Conservation (phyloP, 2,888 invertebrate genomes). For the Onthophagus sagittarius region DNA sequence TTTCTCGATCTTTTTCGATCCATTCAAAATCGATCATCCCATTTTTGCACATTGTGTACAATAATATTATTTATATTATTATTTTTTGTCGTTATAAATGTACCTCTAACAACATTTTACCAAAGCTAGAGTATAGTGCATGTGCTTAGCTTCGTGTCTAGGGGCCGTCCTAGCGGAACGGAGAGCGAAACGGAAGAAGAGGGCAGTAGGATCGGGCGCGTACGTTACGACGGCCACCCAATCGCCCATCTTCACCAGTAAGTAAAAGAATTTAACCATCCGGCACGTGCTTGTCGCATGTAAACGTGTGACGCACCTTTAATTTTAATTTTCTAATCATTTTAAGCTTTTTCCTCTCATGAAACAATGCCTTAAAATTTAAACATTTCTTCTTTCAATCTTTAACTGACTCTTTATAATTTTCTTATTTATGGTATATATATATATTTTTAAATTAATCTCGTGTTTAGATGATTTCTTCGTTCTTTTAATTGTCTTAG, state of each 20-base stretch:
- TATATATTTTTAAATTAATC: no score
- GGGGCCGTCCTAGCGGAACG: constrained; percentile 60
- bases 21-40: no score
- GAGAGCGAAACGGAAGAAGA: constrained; percentile 77
- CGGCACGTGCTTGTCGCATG: background rate
- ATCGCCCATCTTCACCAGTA: constrained; percentile 54
- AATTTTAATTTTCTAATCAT: background rate
- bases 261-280: constrained; percentile 36
- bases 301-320: background rate
- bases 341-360: background rate
- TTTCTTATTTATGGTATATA: no score
- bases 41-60: background rate
- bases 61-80: background rate
- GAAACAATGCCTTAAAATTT: background rate
- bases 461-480: background rate
- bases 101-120: constrained; percentile 10
- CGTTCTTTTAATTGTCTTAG: background rate
- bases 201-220: constrained; percentile 49
- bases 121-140: constrained; percentile 45
- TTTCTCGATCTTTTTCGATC: no score
- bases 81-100: background rate
- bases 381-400: background rate
- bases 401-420: background rate
- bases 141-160: constrained; percentile 53
- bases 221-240: constrained; percentile 44